A percentile compares a stretch with the other conserved stretches of the same genome.
phyloP scores from a whole-genome alignment of 2,888 invertebrate genomes.

The Drosophila villosipedis region DNA sequence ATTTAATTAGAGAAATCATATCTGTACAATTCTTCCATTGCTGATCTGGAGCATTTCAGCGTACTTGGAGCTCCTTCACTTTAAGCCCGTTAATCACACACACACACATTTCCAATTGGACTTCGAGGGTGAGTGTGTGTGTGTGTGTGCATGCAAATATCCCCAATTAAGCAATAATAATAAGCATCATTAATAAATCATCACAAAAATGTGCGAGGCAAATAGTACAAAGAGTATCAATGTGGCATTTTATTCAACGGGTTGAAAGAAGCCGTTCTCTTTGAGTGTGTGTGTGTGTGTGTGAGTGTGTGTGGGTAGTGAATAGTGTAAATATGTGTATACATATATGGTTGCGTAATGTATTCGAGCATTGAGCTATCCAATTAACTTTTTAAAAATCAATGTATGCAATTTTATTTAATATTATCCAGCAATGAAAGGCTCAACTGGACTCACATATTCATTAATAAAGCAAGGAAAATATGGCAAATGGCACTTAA shows the following conservation, averaged over 20 bases:
- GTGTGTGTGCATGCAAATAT: slow-evolving; percentile 60
- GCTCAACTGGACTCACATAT: slow-evolving; percentile 14
- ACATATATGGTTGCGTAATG: slow-evolving; percentile 23
- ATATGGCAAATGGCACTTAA: slow-evolving; percentile 9
- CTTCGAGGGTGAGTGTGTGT: neutral
- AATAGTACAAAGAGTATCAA: slow-evolving; percentile 58
- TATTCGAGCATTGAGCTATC: slow-evolving; percentile 36
- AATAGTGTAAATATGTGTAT: neutral
- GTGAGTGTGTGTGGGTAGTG: slow-evolving; percentile 4
- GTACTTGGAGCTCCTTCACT: slow-evolving; percentile 27
- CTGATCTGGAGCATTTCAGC: slow-evolving; percentile 1
- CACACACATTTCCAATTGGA: slow-evolving; percentile 1
- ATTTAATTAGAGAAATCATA: slow-evolving; percentile 29
- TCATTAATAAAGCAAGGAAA: neutral
- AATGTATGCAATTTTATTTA: slow-evolving; percentile 32
- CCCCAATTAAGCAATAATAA: slow-evolving; percentile 80
- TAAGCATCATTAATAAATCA: slow-evolving; percentile 81
- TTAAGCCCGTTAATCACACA: slow-evolving; percentile 50
- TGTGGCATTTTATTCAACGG: slow-evolving; percentile 22
- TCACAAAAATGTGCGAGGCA: slow-evolving; percentile 42
- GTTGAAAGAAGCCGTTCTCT: slow-evolving; percentile 28
- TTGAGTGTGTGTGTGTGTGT: slow-evolving; percentile 1
- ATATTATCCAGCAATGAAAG: slow-evolving; percentile 14
- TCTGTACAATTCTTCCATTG: neutral
- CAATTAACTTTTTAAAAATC: slow-evolving; percentile 68